phyloP scores from a whole-genome alignment of 2,113 vertebrate species.

The Ptilorrhoa leucosticta region DNA sequence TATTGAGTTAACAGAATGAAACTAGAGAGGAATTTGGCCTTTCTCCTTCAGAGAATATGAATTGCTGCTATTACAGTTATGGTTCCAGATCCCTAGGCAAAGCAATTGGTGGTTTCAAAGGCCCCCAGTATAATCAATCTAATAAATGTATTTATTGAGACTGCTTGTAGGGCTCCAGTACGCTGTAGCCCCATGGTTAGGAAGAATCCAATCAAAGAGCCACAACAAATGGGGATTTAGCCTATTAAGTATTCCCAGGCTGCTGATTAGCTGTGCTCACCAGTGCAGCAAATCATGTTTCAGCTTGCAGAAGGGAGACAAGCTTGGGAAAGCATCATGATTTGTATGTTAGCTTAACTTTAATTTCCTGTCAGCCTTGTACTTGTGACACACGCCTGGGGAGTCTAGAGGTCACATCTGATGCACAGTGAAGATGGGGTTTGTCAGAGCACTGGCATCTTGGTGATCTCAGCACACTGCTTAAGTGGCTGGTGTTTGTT shows the following conservation, averaged over 20 bases:
- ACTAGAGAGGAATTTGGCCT: background rate
- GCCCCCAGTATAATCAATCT: background rate
- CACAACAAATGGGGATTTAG: conserved; percentile 22
- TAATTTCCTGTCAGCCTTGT: conserved; percentile 68
- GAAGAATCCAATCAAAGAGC: conserved; percentile 26
- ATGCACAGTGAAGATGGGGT: conserved; percentile 24
- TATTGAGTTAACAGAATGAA: background rate
- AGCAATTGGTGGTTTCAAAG: conserved; percentile 17
- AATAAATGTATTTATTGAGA: conserved; percentile 39
- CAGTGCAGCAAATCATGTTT: conserved; percentile 45
- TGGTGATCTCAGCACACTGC: background rate
- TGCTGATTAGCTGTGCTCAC: conserved; percentile 9
- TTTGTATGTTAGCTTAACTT: conserved; percentile 55
- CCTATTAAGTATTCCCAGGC: conserved; percentile 49
- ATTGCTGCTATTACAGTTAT: background rate
- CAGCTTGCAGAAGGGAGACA: background rate
- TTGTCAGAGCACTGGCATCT: background rate
- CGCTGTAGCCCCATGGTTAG: background rate
- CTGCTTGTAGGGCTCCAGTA: background rate
- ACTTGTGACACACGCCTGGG: conserved; percentile 29
- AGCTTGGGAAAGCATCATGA: conserved; percentile 54
- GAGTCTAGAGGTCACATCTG: conserved; percentile 26
- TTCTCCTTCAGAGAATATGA: background rate
- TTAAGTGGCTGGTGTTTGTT: background rate
- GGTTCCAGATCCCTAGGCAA: conserved; percentile 7